A percentile compares a stretch with the other conserved stretches of the same genome.
phyloP scores from a whole-genome alignment of 2,113 vertebrate species.

The Kobus ellipsiprymnus region DNA sequence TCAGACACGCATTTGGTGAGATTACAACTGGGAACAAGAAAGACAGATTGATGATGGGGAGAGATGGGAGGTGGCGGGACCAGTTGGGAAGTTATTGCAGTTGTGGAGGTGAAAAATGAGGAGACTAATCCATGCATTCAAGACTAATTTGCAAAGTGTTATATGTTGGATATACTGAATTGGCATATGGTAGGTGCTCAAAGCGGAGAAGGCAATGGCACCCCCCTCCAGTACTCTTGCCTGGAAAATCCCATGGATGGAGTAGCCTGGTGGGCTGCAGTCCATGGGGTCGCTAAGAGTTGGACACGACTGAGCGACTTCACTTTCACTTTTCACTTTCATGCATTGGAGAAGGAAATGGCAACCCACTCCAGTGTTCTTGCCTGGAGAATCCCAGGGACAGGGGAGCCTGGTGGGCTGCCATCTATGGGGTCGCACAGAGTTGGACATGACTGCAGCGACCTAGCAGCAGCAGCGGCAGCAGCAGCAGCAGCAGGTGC shows the following conservation, averaged over 20 bases:
- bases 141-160: neutral
- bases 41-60: neutral
- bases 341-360: too few relatives aligned
- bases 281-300: too few relatives aligned
- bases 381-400: too few relatives aligned
- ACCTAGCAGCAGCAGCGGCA: neutral
- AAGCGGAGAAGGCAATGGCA: too few relatives aligned
- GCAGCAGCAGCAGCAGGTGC: neutral
- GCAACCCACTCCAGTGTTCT: too few relatives aligned
- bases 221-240: too few relatives aligned
- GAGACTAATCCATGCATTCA: neutral
- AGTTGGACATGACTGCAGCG: fast-evolving
- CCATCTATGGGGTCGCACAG: fast-evolving
- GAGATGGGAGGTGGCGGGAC: neutral
- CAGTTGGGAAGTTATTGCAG: neutral
- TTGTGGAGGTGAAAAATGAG: neutral
- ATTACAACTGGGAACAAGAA: neutral
- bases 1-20: neutral
- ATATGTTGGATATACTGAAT: neutral
- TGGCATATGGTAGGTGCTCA: neutral
- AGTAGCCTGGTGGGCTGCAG: too few relatives aligned
- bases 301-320: too few relatives aligned
- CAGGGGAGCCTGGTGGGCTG: too few relatives aligned
- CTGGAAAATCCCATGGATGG: too few relatives aligned
- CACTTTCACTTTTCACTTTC: too few relatives aligned